Base-by-base conservation (phyloP, 2,888 invertebrate genomes). In the Xestia ashworthii region DNA sequence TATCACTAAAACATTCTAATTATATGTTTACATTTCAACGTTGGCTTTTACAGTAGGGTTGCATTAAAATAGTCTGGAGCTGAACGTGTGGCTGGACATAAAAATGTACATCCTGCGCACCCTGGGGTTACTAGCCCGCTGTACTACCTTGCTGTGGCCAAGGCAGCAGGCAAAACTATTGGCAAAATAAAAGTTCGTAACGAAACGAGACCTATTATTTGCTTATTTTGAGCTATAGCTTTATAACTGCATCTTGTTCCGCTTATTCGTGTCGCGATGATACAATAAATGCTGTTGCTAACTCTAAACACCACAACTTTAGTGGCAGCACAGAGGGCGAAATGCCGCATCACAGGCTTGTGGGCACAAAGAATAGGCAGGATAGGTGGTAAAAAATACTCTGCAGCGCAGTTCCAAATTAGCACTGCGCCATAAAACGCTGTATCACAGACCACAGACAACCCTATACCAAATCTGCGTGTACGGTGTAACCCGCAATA, bases 401-500 rank as follows among this genome's bases (percentile, higher is more conserved):
- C 38, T 11, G 44, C 14, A 5, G 3, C 22, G 22, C 8, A 32
- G 25, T 14, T 25, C 5, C 5, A 41, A 25, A 44, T 19, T 19
- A 25, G 14, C 65, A 25, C 0, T 19, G 16, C 25, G 25, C 19
- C 14, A 6, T 32, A 14, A 71, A 41, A 66, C 25, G 3, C 67
- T 71, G 22, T 66, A 67, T 46, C 67, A 16, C 25, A 64, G 11
- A 4, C n/a, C 55, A 22, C 58, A 60, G 25, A 0, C n/a, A 62
- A 65, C 32, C 53, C 32, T 50, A 72, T 0, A 46, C n/a, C 46
- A 48, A 55, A 65, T 38, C 8, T 19, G 64, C 46, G 62, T 55
- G 32, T n/a, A n/a, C n/a, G n/a, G n/a, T n/a, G n/a, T 53, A 55
- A 50, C 44, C 41, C n/a, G 22, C 55, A 58, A 69, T 71, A 58